phyloP scores from a whole-genome alignment of 2,113 vertebrate species.

The Elaphurus davidianus region DNA sequence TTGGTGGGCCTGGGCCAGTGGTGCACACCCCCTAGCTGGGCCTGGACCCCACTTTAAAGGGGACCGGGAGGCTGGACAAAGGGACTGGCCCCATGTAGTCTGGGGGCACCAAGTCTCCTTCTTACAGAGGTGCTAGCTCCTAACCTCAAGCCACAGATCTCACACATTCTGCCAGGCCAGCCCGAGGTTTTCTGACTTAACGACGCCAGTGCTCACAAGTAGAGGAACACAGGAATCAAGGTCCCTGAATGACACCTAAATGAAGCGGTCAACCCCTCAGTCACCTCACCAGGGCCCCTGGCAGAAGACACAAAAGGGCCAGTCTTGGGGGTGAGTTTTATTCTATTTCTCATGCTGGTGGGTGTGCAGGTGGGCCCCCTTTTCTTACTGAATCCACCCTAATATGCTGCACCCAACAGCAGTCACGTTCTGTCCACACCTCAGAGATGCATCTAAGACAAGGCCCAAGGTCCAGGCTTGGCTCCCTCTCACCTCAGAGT shows the following conservation, averaged over 20 bases:
- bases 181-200: neutral
- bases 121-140: neutral
- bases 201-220: neutral
- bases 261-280: neutral
- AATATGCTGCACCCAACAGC: rapidly evolving
- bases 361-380: neutral
- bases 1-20: neutral
- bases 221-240: rapidly evolving
- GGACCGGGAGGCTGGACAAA: neutral
- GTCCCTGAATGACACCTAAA: neutral
- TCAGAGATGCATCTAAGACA: neutral
- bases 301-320: neutral
- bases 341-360: neutral
- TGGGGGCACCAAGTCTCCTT: neutral
- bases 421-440: too few species aligned
- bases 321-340: rapidly evolving
- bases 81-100: neutral
- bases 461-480: neutral
- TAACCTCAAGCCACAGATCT: neutral
- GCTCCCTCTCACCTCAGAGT: neutral
- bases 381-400: neutral
- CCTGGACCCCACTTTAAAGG: neutral
- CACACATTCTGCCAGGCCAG: neutral
- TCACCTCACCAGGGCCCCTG: neutral
- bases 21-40: neutral